Conservation (phyloP, 2,113 vertebrate genomes). For the Orycteropus afer region DNA sequence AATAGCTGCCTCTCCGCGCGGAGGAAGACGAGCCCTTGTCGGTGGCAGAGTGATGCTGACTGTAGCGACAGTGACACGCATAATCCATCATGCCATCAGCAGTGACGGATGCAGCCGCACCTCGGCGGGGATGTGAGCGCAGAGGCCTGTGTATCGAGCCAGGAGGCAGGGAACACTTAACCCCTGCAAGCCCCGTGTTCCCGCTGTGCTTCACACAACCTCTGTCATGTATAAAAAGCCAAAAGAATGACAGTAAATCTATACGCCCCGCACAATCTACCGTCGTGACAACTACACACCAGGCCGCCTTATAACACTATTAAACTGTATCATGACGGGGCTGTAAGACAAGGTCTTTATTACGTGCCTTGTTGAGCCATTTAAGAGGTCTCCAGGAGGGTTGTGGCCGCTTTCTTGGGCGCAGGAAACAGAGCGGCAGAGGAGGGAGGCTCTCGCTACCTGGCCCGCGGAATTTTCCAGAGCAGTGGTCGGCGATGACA, state of each 20-base stretch:
- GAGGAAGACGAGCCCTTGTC: conserved; percentile 86
- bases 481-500: rapidly evolving
- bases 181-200: conserved; percentile 86
- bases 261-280: conserved; percentile 86
- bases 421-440: not conserved
- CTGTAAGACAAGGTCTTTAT: conserved; percentile 81
- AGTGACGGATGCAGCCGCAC: conserved; percentile 84
- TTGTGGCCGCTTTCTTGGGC: conserved; percentile 37
- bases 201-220: conserved; percentile 83
- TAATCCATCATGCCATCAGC: conserved; percentile 93
- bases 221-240: conserved; percentile 83
- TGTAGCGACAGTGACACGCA: conserved; percentile 89
- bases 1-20: conserved; percentile 62
- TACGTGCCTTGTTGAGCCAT: conserved; percentile 72
- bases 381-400: conserved; percentile 67
- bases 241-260: conserved; percentile 90
- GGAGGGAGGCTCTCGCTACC: not conserved
- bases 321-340: conserved; percentile 84
- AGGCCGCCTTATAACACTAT: conserved; percentile 85
- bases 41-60: conserved; percentile 88
- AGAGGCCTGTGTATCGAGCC: conserved; percentile 84
- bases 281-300: conserved; percentile 84
- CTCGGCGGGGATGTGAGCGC: conserved; percentile 68
- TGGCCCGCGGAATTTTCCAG: not conserved
- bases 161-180: conserved; percentile 90